phyloP scores from a whole-genome alignment of 1,140 invertebrate species.

The Armadillidium nasatum region DNA sequence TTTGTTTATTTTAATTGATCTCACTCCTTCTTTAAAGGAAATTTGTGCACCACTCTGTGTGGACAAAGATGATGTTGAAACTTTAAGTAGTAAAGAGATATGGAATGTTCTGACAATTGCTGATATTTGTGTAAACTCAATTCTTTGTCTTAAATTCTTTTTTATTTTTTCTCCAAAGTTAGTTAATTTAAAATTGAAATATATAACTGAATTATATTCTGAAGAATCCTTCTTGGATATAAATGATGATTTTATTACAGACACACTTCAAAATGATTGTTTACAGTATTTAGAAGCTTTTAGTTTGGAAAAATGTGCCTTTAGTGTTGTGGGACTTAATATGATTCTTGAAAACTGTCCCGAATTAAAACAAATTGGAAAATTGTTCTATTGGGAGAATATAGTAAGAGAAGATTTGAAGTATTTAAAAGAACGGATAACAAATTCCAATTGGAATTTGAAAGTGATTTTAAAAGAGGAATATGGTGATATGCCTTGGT shows the following conservation, averaged over 20 bases:
- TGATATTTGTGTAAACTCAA: neutral
- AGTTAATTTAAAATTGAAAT: neutral
- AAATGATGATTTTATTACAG: neutral
- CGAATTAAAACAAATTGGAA: neutral
- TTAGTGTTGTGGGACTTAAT: neutral
- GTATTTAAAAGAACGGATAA: neutral
- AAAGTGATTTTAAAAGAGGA: neutral
- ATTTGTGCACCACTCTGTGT: neutral
- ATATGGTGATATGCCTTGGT: neutral
- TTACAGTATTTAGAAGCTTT: neutral
- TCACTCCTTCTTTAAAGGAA: neutral
- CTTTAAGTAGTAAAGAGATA: neutral
- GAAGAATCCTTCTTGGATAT: neutral
- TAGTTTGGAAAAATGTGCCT: neutral
- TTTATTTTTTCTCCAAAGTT: neutral
- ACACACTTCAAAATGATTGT: neutral
- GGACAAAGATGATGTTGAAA: neutral
- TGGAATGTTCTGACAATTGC: neutral
- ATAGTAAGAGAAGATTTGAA: neutral
- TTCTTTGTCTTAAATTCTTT: neutral
- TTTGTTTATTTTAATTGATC: neutral
- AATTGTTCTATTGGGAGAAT: constrained; percentile 4
- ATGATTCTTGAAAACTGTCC: neutral
- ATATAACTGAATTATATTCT: neutral
- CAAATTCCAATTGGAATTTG: neutral